A percentile compares a stretch with the other conserved stretches of the same genome.
Evolutionary conservation across 2,797 vertebrate genomes (phyloP).

Genomic region (Cossypha caffra): DNA sequence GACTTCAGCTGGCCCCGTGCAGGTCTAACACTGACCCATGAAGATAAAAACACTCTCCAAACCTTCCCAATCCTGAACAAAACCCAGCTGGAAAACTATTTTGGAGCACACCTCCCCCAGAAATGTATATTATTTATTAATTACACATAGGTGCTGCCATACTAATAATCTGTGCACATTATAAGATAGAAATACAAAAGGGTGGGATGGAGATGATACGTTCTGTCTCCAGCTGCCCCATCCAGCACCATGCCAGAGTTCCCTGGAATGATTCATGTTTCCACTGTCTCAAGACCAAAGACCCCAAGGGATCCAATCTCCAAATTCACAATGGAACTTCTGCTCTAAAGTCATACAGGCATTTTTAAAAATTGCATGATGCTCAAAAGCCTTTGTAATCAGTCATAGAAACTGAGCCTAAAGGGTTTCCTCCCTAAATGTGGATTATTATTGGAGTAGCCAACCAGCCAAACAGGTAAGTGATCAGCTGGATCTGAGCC

Average conservation of each 20-base stretch:
- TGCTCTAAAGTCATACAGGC: neutral
- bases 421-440: neutral
- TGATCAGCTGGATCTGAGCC: neutral
- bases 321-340: neutral
- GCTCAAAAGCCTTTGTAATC: neutral
- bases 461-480: neutral
- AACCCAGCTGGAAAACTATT: neutral
- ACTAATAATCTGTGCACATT: neutral
- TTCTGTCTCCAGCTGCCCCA: neutral
- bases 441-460: neutral
- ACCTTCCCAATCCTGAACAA: neutral
- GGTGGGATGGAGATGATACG: too few species aligned
- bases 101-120: neutral
- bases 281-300: neutral
- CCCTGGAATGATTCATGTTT: neutral
- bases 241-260: neutral
- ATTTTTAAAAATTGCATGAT: neutral
- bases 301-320: neutral
- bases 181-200: neutral
- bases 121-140: neutral
- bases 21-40: neutral
- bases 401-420: neutral
- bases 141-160: neutral
- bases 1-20: neutral
- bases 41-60: neutral